phyloP scores from a whole-genome alignment of 37 sponge, comb jelly and placozoan species.

The Ianthella basta region DNA sequence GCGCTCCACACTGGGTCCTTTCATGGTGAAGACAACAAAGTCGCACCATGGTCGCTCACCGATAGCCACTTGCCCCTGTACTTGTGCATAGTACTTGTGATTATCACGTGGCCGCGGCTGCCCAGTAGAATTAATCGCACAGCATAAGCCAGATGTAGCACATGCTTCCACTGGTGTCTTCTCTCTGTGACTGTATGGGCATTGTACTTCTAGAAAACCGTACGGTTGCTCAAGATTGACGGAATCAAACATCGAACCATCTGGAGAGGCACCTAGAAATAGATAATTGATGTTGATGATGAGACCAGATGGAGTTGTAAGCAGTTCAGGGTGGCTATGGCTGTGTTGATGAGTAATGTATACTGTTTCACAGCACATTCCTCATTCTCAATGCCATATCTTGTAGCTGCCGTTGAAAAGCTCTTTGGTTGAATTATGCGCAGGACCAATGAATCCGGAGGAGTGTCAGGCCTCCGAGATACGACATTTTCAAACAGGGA shows the following conservation, averaged over 20 bases:
- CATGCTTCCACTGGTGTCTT: conserved; percentile 37
- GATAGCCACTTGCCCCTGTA: conserved; percentile 65
- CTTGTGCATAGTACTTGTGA: conserved; percentile 49
- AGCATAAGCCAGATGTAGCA: conserved; percentile 28
- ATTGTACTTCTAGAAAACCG: conserved; percentile 54
- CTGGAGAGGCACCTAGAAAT: not conserved
- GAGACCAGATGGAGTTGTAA: not conserved
- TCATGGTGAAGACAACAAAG: conserved; percentile 47
- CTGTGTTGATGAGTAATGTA: not conserved
- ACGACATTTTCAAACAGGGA: conserved; percentile 31
- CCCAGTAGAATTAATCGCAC: not conserved
- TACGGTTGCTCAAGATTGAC: conserved; percentile 26
- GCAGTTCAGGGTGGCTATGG: not conserved
- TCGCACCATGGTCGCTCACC: conserved; percentile 63
- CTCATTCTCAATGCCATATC: conserved; percentile 16
- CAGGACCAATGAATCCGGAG: conserved; percentile 15
- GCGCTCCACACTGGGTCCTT: conserved; percentile 47
- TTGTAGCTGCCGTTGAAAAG: conserved; percentile 15
- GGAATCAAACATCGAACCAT: not conserved
- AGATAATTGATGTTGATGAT: not conserved
- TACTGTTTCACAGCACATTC: not conserved
- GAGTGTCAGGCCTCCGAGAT: not conserved
- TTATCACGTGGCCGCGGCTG: conserved; percentile 1
- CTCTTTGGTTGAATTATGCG: conserved; percentile 1
- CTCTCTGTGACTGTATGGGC: conserved; percentile 43